Conservation (phyloP, 2,113 vertebrate species). For the Murina feae region DNA sequence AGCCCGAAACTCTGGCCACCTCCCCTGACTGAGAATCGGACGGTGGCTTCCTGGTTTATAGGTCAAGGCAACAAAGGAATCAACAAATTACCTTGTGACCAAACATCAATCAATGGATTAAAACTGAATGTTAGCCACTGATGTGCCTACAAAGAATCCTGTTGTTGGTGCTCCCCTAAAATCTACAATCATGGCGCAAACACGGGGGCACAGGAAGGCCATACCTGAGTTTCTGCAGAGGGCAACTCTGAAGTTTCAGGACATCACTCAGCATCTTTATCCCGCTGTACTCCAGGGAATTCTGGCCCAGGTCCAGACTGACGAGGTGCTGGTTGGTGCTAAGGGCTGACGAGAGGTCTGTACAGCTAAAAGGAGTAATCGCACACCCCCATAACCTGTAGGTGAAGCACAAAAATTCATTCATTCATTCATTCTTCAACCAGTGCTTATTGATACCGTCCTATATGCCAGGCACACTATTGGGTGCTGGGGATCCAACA, state of each 20-base stretch:
- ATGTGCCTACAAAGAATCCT: too few species aligned
- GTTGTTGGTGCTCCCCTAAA: fast-evolving
- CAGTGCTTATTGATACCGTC: fast-evolving
- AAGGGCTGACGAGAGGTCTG: background rate
- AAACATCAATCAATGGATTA: background rate
- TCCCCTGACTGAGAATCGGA: too few species aligned
- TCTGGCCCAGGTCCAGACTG: slow-evolving; percentile 46
- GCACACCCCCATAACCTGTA: slow-evolving; percentile 20
- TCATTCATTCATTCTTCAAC: background rate
- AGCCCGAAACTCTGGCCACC: too few species aligned
- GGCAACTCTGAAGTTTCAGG: background rate
- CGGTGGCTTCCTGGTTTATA: too few species aligned
- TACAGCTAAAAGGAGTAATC: background rate
- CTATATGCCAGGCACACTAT: background rate
- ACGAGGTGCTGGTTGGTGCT: background rate
- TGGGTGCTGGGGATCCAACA: too few species aligned
- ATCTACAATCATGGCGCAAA: fast-evolving
- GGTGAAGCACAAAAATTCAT: background rate
- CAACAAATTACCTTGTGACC: fast-evolving
- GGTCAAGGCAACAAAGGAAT: background rate
- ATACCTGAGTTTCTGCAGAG: background rate
- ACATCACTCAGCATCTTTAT: background rate
- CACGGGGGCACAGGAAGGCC: background rate
- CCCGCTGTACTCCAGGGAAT: background rate
- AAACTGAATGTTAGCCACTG: fast-evolving